Conservation (phyloP, 2,888 invertebrate genomes). For the Drosophila buzzatii region DNA sequence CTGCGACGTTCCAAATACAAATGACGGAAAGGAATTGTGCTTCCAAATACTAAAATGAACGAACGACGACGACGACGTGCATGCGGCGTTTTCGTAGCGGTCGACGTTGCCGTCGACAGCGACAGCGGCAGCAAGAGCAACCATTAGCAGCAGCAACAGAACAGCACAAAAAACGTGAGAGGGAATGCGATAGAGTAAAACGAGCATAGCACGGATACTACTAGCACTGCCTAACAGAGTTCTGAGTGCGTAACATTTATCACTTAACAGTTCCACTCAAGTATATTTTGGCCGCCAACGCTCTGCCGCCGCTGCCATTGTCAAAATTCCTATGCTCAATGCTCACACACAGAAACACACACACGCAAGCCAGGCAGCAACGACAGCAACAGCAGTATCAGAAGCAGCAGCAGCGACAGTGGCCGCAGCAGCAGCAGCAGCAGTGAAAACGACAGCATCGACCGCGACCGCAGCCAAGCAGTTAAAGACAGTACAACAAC, state of each 20-base stretch:
- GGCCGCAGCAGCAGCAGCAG: constrained; percentile 6
- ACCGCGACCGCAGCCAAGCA: constrained; percentile 44
- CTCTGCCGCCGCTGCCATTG: constrained; percentile 35
- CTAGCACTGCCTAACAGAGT: constrained; percentile 24
- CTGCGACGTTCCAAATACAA: constrained; percentile 66
- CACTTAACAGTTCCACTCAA: constrained; percentile 67
- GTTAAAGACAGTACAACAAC: constrained; percentile 43
- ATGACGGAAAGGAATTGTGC: constrained; percentile 57
- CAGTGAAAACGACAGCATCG: constrained; percentile 16
- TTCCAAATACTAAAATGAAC: constrained; percentile 56
- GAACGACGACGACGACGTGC: constrained; percentile 28
- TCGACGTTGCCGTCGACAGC: constrained; percentile 6
- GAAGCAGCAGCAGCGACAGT: constrained; percentile 2
- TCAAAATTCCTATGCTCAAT: constrained; percentile 68
- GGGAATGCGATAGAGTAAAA: constrained; percentile 20
- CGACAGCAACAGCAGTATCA: constrained; percentile 11
- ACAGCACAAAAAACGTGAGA: constrained; percentile 16
- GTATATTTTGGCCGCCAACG: constrained; percentile 54
- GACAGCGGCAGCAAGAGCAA: constrained; percentile 13
- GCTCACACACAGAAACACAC: constrained; percentile 11
- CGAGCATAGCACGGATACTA: background rate
- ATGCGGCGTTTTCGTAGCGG: constrained; percentile 31
- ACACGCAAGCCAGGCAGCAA: constrained; percentile 2
- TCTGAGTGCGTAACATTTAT: constrained; percentile 57
- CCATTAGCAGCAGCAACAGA: constrained; percentile 27